Evolutionary conservation across 2,888 invertebrate genomes (phyloP).

Genomic region (Acanthoscelides obtectus): DNA sequence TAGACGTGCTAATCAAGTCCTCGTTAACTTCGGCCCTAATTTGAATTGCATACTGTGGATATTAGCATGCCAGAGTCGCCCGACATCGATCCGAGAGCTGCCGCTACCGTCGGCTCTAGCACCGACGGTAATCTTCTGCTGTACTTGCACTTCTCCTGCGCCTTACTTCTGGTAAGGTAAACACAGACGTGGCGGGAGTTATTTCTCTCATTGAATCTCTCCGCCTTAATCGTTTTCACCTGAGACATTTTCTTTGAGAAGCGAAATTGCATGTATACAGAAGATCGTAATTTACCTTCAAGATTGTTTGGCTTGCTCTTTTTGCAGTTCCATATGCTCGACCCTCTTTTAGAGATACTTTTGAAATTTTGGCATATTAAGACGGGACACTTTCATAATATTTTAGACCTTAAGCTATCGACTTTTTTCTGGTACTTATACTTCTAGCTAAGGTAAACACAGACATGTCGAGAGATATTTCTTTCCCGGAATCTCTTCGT

Average conservation of each 20-base stretch:
- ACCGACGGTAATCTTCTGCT: background rate
- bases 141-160: background rate
- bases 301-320: no score
- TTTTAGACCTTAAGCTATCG: no score
- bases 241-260: background rate
- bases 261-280: background rate
- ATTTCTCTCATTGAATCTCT: background rate
- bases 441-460: no score
- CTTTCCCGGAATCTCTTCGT: no score
- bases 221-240: background rate
- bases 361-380: no score
- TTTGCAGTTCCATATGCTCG: no score
- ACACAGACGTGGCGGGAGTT: background rate
- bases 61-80: slow-evolving; percentile 40
- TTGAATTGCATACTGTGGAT: slow-evolving; percentile 44
- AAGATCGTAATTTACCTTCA: background rate
- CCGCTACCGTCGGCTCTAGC: background rate
- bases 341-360: no score
- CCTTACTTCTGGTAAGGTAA: background rate
- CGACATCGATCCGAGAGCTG: slow-evolving; percentile 37
- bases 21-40: slow-evolving; percentile 42
- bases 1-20: slow-evolving; percentile 44
- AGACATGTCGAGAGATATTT: no score
- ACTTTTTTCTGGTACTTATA: no score
- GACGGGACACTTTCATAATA: no score